These are phyloP conservation scores for Biston betularia DNA, from an alignment of 2,888 invertebrate genomes.

Conservation along the genomic window DNA sequence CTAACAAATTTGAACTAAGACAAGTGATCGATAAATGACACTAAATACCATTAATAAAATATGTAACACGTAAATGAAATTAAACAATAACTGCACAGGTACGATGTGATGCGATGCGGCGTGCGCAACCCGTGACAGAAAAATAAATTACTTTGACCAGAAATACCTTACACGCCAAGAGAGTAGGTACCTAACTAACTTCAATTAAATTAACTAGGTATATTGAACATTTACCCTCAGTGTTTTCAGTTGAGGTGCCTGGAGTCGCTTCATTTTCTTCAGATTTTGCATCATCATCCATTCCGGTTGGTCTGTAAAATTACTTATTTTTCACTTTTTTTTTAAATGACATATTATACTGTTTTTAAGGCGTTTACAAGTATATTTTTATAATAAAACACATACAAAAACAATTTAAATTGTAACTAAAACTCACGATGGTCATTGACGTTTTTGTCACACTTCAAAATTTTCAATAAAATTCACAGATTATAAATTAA, in stretches of 20 bases:
- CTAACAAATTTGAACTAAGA: too few species aligned
- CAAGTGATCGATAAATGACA: too few species aligned
- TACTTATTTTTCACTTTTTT: slow-evolving; percentile 6
- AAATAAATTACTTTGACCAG: too few species aligned
- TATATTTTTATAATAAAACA: neutral
- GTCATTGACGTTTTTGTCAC: slow-evolving; percentile 10
- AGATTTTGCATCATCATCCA: slow-evolving; percentile 13
- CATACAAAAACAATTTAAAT: neutral
- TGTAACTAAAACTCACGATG: neutral
- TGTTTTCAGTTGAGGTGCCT: slow-evolving; percentile 16
- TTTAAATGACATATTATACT: slow-evolving; percentile 9
- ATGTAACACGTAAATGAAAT: too few species aligned
- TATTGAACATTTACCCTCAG: slow-evolving; percentile 17
- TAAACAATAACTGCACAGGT: too few species aligned
- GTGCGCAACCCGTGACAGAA: too few species aligned
- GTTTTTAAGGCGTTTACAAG: neutral
- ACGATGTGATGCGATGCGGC: too few species aligned
- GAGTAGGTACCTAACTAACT: too few species aligned
- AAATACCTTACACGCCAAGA: too few species aligned
- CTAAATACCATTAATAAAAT: too few species aligned
- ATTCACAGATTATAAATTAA: slow-evolving; percentile 3
- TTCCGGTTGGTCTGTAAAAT: slow-evolving; percentile 5
- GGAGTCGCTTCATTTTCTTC: slow-evolving; percentile 11
- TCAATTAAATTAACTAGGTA: too few species aligned
- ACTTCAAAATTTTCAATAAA: neutral